phyloP scores from a whole-genome alignment of 2,113 vertebrate genomes.

The Macroglossus sobrinus region DNA sequence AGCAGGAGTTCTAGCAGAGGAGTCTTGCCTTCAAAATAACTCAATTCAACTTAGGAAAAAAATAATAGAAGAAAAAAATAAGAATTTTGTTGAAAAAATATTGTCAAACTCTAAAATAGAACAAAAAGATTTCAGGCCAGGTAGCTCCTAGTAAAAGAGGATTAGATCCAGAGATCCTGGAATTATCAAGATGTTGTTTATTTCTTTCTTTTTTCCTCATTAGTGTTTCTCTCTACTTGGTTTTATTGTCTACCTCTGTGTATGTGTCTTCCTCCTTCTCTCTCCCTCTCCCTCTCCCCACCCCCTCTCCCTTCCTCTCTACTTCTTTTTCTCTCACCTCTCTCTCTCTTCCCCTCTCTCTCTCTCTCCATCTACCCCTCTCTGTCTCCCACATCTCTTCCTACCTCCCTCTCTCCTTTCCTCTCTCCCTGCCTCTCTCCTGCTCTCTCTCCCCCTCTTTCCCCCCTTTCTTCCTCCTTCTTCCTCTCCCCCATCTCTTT shows the following conservation, averaged over 20 bases:
- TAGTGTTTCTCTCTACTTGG: not conserved
- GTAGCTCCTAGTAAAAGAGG: not conserved
- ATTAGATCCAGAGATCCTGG: not conserved
- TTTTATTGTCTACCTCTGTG: not conserved
- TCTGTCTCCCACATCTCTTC: too few relatives aligned
- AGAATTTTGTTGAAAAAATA: conserved; percentile 24
- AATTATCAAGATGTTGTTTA: not conserved
- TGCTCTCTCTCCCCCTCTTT: too few relatives aligned
- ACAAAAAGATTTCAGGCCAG: not conserved
- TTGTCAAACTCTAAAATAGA: not conserved
- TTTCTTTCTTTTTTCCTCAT: not conserved
- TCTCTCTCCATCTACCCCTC: not conserved
- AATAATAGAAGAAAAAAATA: not conserved
- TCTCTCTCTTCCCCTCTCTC: too few relatives aligned
- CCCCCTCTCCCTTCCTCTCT: too few relatives aligned
- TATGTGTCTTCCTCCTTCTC: too few relatives aligned
- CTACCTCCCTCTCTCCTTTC: not conserved
- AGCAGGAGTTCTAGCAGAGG: not conserved
- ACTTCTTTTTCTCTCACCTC: too few relatives aligned
- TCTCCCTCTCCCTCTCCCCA: too few relatives aligned
- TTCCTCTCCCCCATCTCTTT: too few relatives aligned
- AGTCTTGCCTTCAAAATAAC: not conserved
- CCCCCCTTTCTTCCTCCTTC: not conserved
- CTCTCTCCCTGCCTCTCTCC: not conserved
- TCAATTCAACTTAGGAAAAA: not conserved